Evolutionary conservation across 2,888 invertebrate genomes (phyloP), one percentile per base, ranked within the genome.

Genomic region (Tromatobia lineatoria): DNA sequence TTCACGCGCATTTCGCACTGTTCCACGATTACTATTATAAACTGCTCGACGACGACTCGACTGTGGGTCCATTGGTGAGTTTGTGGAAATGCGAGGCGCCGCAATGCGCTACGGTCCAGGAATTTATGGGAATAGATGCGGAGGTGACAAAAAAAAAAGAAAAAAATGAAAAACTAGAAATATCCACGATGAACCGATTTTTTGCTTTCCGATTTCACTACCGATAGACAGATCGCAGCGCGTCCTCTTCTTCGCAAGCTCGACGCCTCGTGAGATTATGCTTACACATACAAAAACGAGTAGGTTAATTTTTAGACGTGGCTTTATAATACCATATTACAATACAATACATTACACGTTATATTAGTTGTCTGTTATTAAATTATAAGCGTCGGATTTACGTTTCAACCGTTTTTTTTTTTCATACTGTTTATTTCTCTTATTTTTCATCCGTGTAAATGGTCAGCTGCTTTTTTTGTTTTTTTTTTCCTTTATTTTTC

Each of bases 301-400:
- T 85, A 83, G 84, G 86, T 87, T 87, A 86, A 82, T 87, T 87
- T 85, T 86, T 83, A 80, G 75, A 85, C 82, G 79, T 85, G 89
- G 88, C 86, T 87, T 91, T 91, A 91, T 90, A 91, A 91, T 91
- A 91, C 90, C 90, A 88, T 89, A 87, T 90, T 91, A 92, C 91
- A 90, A 90, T 92, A 92, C 90, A 90, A 90, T 92, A 92, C 90
- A 91, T 90, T 91, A 91, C 88, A 90, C 90, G 87, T 92, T 92
- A 91, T 88, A 90, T 91, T 91, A 91, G 88, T 91, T 89, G 89
- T 90, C 89, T 89, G 90, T 90, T 92, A 91, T 91, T 91, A 90
- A 91, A 92, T 92, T 89, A 90, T 90, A 92, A 91, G 91, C 91
- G 90, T 92, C 90, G 89, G 88, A 90, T 90, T 87, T 86, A 82